Percentiles rank a stretch among this genome's conserved stretches.
These are phyloP conservation scores for Ormia ochracea DNA, from an alignment of 2,888 invertebrate species.

Conservation along the genomic window DNA sequence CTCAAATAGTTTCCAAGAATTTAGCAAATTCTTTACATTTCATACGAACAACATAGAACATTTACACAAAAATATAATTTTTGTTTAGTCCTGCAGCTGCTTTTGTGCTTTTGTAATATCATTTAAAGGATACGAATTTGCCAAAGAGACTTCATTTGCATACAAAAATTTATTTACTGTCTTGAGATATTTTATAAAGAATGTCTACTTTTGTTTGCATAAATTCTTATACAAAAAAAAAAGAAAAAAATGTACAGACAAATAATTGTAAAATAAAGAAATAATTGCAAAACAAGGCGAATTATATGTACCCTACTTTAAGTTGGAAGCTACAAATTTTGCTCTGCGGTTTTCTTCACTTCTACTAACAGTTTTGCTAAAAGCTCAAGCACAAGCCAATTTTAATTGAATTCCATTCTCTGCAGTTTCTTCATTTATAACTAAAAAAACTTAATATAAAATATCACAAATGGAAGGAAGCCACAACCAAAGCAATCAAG, in stretches of 20 bases:
- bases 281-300: too few species aligned
- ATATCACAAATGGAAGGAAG: not conserved
- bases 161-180: not conserved
- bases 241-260: too few species aligned
- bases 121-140: not conserved
- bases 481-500: not conserved
- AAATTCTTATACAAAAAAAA: not conserved
- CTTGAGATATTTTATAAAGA: not conserved
- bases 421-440: slow-evolving; percentile 34
- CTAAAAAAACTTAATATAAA: not conserved
- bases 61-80: not conserved
- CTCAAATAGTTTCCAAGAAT: not conserved
- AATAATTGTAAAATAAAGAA: too few species aligned
- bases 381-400: slow-evolving; percentile 50
- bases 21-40: not conserved
- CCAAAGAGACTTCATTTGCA: not conserved
- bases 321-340: too few species aligned
- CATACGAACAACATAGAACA: not conserved
- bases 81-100: not conserved
- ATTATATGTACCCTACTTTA: too few species aligned
- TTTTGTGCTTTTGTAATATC: not conserved
- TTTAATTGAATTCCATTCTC: slow-evolving; percentile 51
- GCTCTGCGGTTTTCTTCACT: too few species aligned
- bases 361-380: slow-evolving; percentile 28
- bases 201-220: not conserved